Evolutionary conservation across 2,797 vertebrate species (phyloP).

Genomic region (Myripristis jacobus): DNA sequence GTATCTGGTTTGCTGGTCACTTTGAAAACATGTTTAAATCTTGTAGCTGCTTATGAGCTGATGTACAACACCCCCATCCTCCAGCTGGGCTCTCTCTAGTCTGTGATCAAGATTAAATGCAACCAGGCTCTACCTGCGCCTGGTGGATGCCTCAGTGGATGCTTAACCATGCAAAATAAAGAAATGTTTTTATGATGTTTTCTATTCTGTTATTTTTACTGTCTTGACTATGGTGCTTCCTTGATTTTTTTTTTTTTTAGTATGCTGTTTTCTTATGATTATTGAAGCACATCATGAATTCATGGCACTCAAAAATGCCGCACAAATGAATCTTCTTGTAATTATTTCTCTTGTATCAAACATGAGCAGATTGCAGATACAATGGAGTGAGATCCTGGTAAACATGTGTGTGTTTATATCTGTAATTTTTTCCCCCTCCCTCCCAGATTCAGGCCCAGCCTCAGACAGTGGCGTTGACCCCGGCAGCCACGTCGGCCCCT

Average conservation of each 20-base stretch:
- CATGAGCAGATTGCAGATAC: neutral
- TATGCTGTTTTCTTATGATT: too few species aligned
- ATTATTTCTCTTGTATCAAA: too few species aligned
- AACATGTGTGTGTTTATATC: neutral
- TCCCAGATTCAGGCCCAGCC: conserved; percentile 85
- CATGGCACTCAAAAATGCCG: too few species aligned
- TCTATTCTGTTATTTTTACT: too few species aligned
- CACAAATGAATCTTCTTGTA: too few species aligned
- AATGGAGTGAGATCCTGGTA: neutral
- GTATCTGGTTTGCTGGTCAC: neutral
- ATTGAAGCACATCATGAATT: too few species aligned
- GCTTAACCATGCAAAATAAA: too few species aligned
- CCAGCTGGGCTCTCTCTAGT: neutral
- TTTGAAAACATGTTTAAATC: neutral
- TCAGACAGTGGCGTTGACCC: conserved; percentile 90
- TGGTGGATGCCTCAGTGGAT: too few species aligned
- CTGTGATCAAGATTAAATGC: neutral
- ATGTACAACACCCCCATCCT: neutral
- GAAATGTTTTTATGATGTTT: too few species aligned
- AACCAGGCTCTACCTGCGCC: too few species aligned
- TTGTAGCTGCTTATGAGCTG: neutral
- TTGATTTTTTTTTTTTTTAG: too few species aligned
- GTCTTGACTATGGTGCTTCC: too few species aligned
- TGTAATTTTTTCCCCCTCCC: neutral
- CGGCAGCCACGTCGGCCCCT: conserved; percentile 81